phyloP scores from a whole-genome alignment of 2,888 invertebrate species.

The Pandemis heparana region DNA sequence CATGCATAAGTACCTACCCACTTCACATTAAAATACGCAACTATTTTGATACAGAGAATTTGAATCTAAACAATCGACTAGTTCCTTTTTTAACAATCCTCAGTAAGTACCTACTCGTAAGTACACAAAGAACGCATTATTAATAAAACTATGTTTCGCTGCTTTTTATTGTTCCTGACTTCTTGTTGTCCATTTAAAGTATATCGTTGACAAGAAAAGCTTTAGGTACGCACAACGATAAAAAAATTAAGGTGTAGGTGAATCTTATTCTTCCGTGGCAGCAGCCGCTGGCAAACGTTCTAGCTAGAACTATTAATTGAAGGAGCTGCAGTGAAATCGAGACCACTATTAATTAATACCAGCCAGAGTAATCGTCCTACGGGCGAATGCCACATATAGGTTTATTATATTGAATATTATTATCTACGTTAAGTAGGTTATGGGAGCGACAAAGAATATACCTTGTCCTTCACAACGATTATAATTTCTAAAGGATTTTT shows the following conservation, averaged over 20 bases:
- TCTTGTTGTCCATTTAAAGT: too few species aligned
- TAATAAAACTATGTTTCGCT: too few species aligned
- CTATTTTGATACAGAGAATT: background rate
- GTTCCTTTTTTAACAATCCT: background rate
- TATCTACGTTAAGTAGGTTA: slow-evolving; percentile 16
- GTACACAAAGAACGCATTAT: too few species aligned
- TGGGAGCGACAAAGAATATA: slow-evolving; percentile 6
- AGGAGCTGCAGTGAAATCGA: slow-evolving; percentile 33
- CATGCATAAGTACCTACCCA: too few species aligned
- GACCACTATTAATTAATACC: slow-evolving; percentile 20
- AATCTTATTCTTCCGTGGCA: slow-evolving; percentile 20
- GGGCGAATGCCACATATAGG: slow-evolving; percentile 4
- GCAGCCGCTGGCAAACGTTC: slow-evolving; percentile 26
- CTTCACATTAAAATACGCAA: slow-evolving; percentile 29
- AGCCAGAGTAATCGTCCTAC: slow-evolving; percentile 13
- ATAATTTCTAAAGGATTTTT: background rate
- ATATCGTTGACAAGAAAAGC: background rate
- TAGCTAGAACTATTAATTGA: slow-evolving; percentile 30
- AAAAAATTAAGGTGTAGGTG: slow-evolving; percentile 21
- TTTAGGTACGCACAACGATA: slow-evolving; percentile 12
- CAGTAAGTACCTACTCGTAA: too few species aligned
- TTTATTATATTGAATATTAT: slow-evolving; percentile 33
- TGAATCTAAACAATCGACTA: background rate
- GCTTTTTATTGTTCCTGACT: too few species aligned
- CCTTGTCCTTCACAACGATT: background rate